A percentile compares a stretch with the other conserved stretches of the same genome.
Conservation (phyloP, 2,888 invertebrate genomes). For the Rhagium mordax region DNA sequence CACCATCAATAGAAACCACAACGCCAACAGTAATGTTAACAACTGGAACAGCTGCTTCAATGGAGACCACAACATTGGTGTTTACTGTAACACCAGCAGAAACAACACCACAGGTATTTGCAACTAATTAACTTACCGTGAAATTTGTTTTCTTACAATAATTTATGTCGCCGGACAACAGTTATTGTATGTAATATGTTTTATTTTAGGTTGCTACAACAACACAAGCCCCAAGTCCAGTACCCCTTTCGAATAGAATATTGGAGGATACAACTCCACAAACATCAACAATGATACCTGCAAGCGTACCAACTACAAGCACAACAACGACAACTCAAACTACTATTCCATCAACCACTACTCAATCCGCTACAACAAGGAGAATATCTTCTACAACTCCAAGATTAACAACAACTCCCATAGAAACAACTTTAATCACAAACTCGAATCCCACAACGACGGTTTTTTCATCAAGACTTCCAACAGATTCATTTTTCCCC, state of each 20-base stretch:
- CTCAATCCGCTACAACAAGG: slow-evolving; percentile 48
- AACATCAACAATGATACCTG: background rate
- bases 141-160: background rate
- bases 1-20: slow-evolving; percentile 38
- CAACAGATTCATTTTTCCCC: slow-evolving; percentile 38
- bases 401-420: slow-evolving; percentile 46
- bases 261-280: slow-evolving; percentile 45
- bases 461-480: background rate
- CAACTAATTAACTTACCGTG: background rate
- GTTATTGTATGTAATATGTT: background rate
- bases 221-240: slow-evolving; percentile 43
- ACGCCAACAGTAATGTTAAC: slow-evolving; percentile 57
- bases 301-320: slow-evolving; percentile 44
- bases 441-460: slow-evolving; percentile 34
- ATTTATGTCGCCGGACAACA: no score
- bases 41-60: slow-evolving; percentile 32
- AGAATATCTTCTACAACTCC: slow-evolving; percentile 44
- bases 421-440: slow-evolving; percentile 17
- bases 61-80: slow-evolving; percentile 44
- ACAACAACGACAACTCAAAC: slow-evolving; percentile 42
- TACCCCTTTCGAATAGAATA: slow-evolving; percentile 42
- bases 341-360: slow-evolving; percentile 45
- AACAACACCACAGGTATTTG: slow-evolving; percentile 37
- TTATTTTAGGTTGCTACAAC: slow-evolving; percentile 41
- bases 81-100: slow-evolving; percentile 45